These are phyloP conservation scores for Cichlasoma orientale DNA, from an alignment of 2,797 vertebrate genomes.

Conservation along the genomic window DNA sequence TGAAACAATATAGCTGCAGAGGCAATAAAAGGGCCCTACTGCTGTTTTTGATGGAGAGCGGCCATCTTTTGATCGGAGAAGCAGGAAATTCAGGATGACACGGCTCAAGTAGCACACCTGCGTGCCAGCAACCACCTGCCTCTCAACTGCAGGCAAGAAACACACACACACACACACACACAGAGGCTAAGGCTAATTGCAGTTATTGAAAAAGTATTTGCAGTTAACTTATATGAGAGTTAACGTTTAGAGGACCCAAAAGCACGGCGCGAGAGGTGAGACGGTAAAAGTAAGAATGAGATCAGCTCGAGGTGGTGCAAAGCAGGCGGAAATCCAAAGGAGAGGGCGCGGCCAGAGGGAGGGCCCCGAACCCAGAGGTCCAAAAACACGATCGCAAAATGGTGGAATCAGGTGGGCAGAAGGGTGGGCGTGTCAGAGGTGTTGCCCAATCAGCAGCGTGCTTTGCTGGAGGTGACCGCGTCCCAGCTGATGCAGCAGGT, in stretches of 20 bases:
- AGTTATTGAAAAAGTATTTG: background rate
- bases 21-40: constrained; percentile 21
- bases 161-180: background rate
- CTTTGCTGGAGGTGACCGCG: too few species aligned
- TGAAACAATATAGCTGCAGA: constrained; percentile 35
- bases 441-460: too few species aligned
- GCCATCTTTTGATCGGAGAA: constrained; percentile 41
- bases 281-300: background rate
- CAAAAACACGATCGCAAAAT: background rate
- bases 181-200: background rate
- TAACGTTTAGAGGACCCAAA: background rate
- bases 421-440: too few species aligned
- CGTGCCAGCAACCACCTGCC: constrained; percentile 46
- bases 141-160: constrained; percentile 6
- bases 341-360: background rate
- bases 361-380: background rate
- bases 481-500: too few species aligned
- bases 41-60: constrained; percentile 41
- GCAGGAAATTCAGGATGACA: constrained; percentile 60
- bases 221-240: background rate
- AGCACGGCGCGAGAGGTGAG: background rate
- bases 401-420: too few species aligned
- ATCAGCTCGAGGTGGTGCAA: background rate
- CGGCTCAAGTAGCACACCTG: constrained; percentile 49
- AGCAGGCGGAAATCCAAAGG: background rate